Evolutionary conservation across 2,797 vertebrate genomes (phyloP).

Genomic region (Peromyscus eremicus): DNA sequence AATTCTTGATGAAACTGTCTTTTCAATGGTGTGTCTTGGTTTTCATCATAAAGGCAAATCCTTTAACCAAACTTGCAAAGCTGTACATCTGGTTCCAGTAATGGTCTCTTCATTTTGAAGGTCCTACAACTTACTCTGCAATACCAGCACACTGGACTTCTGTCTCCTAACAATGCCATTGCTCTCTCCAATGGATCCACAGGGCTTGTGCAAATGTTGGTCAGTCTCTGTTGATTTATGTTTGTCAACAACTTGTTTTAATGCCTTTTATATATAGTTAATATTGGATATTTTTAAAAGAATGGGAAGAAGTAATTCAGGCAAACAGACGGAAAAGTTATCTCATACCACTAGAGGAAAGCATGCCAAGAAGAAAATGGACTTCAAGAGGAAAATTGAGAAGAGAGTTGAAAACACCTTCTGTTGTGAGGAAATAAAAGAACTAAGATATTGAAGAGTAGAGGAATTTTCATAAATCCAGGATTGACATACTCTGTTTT

Average conservation of each 20-base stretch:
- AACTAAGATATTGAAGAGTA: background rate
- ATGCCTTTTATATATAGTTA: background rate
- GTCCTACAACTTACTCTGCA: background rate
- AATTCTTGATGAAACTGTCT: background rate
- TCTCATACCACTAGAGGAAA: background rate
- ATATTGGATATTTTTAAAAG: background rate
- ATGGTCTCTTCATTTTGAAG: background rate
- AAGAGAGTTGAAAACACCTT: background rate
- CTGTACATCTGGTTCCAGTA: too few relatives aligned
- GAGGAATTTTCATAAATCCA: background rate
- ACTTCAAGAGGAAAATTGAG: background rate
- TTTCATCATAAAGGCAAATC: background rate
- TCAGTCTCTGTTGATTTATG: background rate
- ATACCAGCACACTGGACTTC: background rate
- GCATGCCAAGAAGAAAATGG: background rate
- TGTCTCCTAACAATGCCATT: background rate
- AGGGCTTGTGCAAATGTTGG: background rate
- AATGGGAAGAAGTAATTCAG: background rate
- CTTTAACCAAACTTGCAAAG: background rate
- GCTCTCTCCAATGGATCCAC: background rate
- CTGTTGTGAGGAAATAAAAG: background rate
- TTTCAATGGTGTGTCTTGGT: background rate
- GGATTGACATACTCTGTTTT: background rate
- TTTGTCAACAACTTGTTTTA: background rate
- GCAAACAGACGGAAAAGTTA: background rate